phyloP scores from a whole-genome alignment of 2,113 vertebrate species.

The Helogale parvula region DNA sequence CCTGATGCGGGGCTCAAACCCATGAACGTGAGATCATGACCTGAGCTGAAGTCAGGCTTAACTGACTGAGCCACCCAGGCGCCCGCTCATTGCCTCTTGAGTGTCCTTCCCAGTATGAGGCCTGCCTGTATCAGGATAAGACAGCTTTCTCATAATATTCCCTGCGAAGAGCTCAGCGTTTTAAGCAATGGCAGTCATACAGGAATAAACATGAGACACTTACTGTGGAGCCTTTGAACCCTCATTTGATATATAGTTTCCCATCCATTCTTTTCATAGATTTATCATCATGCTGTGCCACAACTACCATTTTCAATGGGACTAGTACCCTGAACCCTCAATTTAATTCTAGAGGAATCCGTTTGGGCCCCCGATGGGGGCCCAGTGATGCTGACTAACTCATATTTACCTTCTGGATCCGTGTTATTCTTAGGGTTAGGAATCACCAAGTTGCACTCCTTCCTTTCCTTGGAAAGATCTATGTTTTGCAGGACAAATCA shows the following conservation, averaged over 20 bases:
- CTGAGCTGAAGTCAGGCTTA: too few relatives aligned
- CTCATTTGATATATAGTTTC: neutral
- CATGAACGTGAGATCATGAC: too few relatives aligned
- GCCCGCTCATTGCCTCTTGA: neutral
- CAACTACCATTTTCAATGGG: neutral
- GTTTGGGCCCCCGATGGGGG: fast-evolving
- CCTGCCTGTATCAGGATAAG: neutral
- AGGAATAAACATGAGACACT: neutral
- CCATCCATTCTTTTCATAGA: neutral
- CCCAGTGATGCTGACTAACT: neutral
- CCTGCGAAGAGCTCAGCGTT: neutral
- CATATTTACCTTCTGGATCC: neutral
- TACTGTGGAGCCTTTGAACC: neutral
- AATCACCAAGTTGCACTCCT: neutral
- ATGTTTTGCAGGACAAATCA: neutral
- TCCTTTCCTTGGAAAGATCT: neutral
- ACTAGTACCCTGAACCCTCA: neutral
- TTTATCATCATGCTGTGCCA: neutral
- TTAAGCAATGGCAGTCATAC: neutral
- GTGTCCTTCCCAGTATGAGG: neutral
- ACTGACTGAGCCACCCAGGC: too few relatives aligned
- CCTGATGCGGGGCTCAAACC: too few relatives aligned
- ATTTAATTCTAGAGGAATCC: neutral
- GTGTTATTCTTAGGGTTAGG: neutral
- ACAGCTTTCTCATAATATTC: neutral